Conservation (phyloP, 1,140 invertebrate species). For the Pseudomyrmex sp. region DNA sequence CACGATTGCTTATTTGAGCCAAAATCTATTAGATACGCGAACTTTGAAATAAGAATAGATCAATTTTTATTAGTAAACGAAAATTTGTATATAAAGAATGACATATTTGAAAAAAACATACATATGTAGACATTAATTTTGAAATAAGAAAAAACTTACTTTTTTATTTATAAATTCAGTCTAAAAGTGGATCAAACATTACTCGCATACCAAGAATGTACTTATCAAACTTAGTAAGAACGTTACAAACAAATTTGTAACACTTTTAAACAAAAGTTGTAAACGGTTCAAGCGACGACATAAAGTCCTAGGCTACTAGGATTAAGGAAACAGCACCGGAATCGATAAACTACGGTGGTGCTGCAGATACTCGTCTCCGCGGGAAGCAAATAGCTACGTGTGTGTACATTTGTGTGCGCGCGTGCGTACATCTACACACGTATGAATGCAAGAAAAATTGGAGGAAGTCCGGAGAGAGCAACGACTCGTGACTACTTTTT, state of each 20-base stretch:
- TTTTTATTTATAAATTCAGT: slow-evolving; percentile 9
- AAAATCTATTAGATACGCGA: background rate
- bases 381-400: slow-evolving; percentile 15
- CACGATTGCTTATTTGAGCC: background rate
- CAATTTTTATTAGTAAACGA: slow-evolving; percentile 10
- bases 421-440: slow-evolving; percentile 19
- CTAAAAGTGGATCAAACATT: background rate
- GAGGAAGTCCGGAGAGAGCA: slow-evolving; percentile 72
- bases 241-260: slow-evolving; percentile 26
- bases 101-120: too few relatives aligned
- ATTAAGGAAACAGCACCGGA: slow-evolving; percentile 46
- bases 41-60: background rate
- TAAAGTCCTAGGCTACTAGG: slow-evolving; percentile 14
- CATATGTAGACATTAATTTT: too few relatives aligned
- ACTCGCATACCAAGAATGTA: slow-evolving; percentile 5
- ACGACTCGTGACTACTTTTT: slow-evolving; percentile 79
- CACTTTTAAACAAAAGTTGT: slow-evolving; percentile 26
- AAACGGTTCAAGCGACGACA: slow-evolving; percentile 7
- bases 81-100: background rate
- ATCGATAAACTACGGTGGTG: slow-evolving; percentile 47
- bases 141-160: background rate
- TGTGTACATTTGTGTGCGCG: background rate
- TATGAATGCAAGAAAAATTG: slow-evolving; percentile 68
- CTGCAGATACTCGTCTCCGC: slow-evolving; percentile 5
- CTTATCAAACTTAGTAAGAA: slow-evolving; percentile 25